Percentiles rank a stretch among this genome's conserved stretches.
These are phyloP conservation scores for Pyrgus malvae DNA, from an alignment of 2,888 invertebrate species.

Conservation along the genomic window DNA sequence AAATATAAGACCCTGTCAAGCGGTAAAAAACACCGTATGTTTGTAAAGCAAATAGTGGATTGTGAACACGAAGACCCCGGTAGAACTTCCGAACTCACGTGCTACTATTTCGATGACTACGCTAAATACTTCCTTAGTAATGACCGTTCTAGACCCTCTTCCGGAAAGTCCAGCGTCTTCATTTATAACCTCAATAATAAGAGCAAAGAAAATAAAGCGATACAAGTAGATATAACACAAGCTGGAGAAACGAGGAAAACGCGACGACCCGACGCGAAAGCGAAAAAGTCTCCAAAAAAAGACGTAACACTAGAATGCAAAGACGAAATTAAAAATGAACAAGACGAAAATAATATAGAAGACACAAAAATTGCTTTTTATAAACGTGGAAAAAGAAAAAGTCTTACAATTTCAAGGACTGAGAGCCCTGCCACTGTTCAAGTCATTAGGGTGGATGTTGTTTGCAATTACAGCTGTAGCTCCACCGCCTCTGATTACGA, in stretches of 20 bases:
- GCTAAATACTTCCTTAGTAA: slow-evolving; percentile 59
- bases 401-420: slow-evolving; percentile 68
- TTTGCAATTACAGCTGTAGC: slow-evolving; percentile 57
- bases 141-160: slow-evolving; percentile 59
- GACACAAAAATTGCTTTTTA: slow-evolving; percentile 59
- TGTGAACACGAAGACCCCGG: slow-evolving; percentile 48
- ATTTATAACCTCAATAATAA: slow-evolving; percentile 46
- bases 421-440: slow-evolving; percentile 75
- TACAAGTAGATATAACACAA: slow-evolving; percentile 47
- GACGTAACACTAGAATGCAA: slow-evolving; percentile 22
- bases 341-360: slow-evolving; percentile 37
- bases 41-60: slow-evolving; percentile 63
- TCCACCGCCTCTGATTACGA: slow-evolving; percentile 50
- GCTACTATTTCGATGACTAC: slow-evolving; percentile 67
- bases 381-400: slow-evolving; percentile 64
- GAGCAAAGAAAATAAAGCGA: slow-evolving; percentile 50
- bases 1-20: slow-evolving; percentile 60
- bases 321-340: slow-evolving; percentile 36
- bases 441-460: slow-evolving; percentile 75
- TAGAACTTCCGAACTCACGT: slow-evolving; percentile 55
- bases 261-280: slow-evolving; percentile 36
- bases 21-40: slow-evolving; percentile 64
- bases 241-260: slow-evolving; percentile 40
- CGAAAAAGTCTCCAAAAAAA: slow-evolving; percentile 34
- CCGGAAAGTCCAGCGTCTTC: slow-evolving; percentile 59